These are phyloP conservation scores for Metalampra italica DNA, from an alignment of 2,888 invertebrate genomes.

Conservation along the genomic window DNA sequence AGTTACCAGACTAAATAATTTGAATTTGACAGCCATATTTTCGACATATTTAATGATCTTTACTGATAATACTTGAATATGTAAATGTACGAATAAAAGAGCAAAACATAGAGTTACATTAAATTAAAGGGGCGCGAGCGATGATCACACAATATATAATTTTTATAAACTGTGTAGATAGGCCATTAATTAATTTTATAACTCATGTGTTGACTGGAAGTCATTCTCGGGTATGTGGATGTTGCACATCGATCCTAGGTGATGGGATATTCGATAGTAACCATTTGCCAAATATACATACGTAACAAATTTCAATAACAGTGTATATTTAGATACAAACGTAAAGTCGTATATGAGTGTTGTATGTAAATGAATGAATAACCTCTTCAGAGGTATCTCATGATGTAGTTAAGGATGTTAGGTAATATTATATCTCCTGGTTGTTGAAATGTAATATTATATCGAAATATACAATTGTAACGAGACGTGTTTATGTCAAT, in stretches of 20 bases:
- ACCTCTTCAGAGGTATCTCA: constrained; percentile 61
- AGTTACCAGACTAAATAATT: too few relatives aligned
- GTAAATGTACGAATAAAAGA: not conserved
- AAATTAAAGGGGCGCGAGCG: constrained; percentile 8
- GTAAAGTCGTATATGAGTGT: constrained; percentile 36
- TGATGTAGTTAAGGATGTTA: constrained; percentile 56
- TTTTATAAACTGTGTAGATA: constrained; percentile 42
- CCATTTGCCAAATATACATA: constrained; percentile 72
- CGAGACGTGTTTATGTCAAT: constrained; percentile 57
- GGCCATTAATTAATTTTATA: constrained; percentile 40
- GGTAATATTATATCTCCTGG: constrained; percentile 66
- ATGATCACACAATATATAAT: constrained; percentile 29
- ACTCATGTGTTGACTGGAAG: constrained; percentile 55
- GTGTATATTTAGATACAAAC: constrained; percentile 14
- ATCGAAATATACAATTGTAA: constrained; percentile 39
- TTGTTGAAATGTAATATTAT: constrained; percentile 61
- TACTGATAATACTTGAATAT: not conserved
- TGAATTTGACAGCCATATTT: too few relatives aligned
- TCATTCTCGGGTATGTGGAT: constrained; percentile 47
- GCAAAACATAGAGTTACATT: not conserved
- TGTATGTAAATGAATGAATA: constrained; percentile 46
- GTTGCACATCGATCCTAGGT: constrained; percentile 53
- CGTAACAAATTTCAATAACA: constrained; percentile 45
- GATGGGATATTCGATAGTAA: constrained; percentile 48
- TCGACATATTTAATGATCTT: too few relatives aligned